These are phyloP conservation scores for Vicugna pacos DNA, from an alignment of 2,113 vertebrate species.

Conservation along the genomic window DNA sequence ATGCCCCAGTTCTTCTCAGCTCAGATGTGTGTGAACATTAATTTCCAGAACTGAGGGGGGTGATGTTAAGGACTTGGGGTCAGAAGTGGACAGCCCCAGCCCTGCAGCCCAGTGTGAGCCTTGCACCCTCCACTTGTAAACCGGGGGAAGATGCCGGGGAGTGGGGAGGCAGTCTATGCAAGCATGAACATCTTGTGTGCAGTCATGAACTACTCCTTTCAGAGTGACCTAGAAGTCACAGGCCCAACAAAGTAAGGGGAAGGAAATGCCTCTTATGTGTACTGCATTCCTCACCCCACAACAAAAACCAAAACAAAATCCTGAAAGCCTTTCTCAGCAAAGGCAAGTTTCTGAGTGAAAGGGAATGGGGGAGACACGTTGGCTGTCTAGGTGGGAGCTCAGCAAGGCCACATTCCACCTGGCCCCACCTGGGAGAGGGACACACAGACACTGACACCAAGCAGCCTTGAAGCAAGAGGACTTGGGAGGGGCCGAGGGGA, in stretches of 20 bases:
- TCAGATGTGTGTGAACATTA: neutral
- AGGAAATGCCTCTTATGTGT: neutral
- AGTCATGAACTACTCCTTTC: neutral
- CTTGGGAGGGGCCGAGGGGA: neutral
- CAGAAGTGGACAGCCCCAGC: neutral
- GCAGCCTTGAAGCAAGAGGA: neutral
- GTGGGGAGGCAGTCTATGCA: neutral
- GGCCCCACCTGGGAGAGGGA: neutral
- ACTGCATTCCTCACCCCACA: neutral
- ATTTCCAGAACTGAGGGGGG: neutral
- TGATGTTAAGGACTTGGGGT: neutral
- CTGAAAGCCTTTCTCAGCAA: neutral
- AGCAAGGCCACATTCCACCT: neutral
- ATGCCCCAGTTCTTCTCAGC: neutral
- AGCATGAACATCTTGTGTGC: neutral
- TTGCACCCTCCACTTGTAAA: neutral
- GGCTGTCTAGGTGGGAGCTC: neutral
- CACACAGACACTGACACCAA: neutral
- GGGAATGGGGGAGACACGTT: neutral
- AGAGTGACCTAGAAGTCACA: neutral
- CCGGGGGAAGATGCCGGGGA: neutral
- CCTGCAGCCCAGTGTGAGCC: neutral
- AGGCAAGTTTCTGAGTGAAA: neutral
- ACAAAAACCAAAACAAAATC: slow-evolving; percentile 35
- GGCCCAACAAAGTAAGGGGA: neutral